phyloP scores from a whole-genome alignment of 2,888 invertebrate genomes.

The Leuctra nigra region DNA sequence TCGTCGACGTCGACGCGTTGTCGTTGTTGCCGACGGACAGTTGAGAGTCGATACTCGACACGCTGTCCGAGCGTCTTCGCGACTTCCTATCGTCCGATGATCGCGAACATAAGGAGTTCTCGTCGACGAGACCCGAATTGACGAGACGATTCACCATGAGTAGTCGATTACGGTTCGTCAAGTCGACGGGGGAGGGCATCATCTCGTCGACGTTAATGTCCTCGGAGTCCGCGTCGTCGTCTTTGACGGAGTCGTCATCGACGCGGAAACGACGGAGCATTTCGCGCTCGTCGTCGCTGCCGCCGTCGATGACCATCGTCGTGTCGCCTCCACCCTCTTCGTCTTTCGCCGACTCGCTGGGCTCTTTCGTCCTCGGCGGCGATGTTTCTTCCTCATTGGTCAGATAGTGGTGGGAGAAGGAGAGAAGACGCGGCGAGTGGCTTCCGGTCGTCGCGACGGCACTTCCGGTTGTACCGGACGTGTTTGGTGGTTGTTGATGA shows the following conservation, averaged over 20 bases:
- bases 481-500: constrained; percentile 17
- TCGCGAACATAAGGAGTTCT: background rate
- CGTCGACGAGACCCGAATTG: background rate
- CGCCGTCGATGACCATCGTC: background rate
- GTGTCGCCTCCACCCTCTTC: no score
- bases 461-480: constrained; percentile 1
- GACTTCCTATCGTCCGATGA: background rate
- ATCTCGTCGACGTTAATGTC: constrained; percentile 23
- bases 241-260: constrained; percentile 19
- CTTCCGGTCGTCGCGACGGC: constrained; percentile 2
- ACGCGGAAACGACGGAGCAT: constrained; percentile 4
- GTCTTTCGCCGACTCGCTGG: no score
- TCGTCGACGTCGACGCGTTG: constrained; percentile 15
- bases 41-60: constrained; percentile 14
- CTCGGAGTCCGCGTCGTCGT: constrained; percentile 27
- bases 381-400: background rate
- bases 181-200: constrained; percentile 26
- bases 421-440: constrained; percentile 13
- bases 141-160: constrained; percentile 13
- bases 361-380: no score
- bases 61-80: constrained; percentile 7
- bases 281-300: constrained; percentile 15
- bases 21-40: constrained; percentile 2
- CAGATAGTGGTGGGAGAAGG: constrained; percentile 18
- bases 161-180: constrained; percentile 25